Evolutionary conservation across 2,113 vertebrate genomes (phyloP).

Genomic region (Euleptes europaea): DNA sequence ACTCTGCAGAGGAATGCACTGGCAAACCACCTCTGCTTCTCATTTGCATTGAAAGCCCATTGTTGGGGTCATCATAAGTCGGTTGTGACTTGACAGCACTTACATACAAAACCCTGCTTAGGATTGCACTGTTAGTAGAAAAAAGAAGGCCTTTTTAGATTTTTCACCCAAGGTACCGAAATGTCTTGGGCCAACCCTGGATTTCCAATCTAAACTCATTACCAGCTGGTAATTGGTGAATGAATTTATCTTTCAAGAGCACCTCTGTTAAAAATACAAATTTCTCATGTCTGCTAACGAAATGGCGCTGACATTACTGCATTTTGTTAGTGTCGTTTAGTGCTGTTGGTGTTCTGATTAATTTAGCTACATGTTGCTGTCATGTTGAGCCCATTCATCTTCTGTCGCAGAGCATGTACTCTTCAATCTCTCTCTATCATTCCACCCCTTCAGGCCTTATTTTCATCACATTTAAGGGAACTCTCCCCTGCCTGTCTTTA

Average conservation of each 20-base stretch:
- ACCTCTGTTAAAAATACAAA: constrained; percentile 7
- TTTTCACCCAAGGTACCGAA: background rate
- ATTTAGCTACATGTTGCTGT: constrained; percentile 89
- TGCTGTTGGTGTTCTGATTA: constrained; percentile 78
- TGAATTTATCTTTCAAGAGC: constrained; percentile 2
- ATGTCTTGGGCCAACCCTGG: background rate
- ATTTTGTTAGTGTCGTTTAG: constrained; percentile 63
- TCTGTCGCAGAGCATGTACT: constrained; percentile 80
- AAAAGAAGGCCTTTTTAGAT: too few relatives aligned
- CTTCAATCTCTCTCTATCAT: constrained; percentile 84
- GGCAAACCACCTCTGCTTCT: too few relatives aligned
- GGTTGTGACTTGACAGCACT: too few relatives aligned
- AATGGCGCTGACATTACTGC: constrained; percentile 43
- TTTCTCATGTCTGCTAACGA: constrained; percentile 6
- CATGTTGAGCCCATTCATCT: constrained; percentile 86
- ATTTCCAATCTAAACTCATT: background rate
- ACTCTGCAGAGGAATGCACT: too few relatives aligned
- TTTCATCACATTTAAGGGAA: constrained; percentile 79
- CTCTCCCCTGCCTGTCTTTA: constrained; percentile 81
- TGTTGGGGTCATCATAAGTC: too few relatives aligned
- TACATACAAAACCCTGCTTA: too few relatives aligned
- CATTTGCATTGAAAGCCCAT: too few relatives aligned
- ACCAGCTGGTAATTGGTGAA: background rate
- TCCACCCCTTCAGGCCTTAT: constrained; percentile 86
- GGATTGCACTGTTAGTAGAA: background rate